Evolutionary conservation across 1,140 invertebrate genomes (phyloP).

Genomic region (Octopus sinensis): DNA sequence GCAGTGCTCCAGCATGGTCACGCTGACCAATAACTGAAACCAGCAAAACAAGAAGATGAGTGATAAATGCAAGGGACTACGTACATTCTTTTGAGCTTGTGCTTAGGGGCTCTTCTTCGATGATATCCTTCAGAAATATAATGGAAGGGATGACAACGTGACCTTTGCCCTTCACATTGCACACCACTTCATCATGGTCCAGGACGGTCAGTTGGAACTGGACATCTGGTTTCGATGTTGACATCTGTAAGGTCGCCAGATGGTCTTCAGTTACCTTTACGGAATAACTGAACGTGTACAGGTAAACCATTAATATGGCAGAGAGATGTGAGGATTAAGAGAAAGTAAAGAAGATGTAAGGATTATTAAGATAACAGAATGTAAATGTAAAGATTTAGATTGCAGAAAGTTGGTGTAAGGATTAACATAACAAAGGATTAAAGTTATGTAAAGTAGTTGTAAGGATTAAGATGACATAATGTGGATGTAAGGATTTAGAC

Average conservation of each 20-base stretch:
- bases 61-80: slow-evolving; percentile 20
- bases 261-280: slow-evolving; percentile 55
- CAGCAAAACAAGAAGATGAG: not conserved
- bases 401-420: too few species aligned
- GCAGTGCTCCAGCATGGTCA: slow-evolving; percentile 19
- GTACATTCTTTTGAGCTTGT: slow-evolving; percentile 48
- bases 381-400: too few species aligned
- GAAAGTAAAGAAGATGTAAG: too few species aligned
- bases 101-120: slow-evolving; percentile 18
- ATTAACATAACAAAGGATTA: too few species aligned
- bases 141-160: slow-evolving; percentile 53
- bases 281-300: slow-evolving; percentile 39
- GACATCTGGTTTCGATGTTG: slow-evolving; percentile 55
- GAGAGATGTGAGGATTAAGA: not conserved
- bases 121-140: slow-evolving; percentile 51
- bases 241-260: slow-evolving; percentile 52
- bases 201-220: slow-evolving; percentile 52
- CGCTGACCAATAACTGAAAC: not conserved
- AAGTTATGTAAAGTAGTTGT: too few species aligned
- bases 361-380: too few species aligned
- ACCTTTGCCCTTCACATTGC: slow-evolving; percentile 52
- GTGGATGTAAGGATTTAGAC: too few species aligned
- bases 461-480: too few species aligned
- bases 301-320: not conserved
- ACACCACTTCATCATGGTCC: slow-evolving; percentile 52